Percentiles rank a stretch among this genome's conserved stretches.
phyloP scores from a whole-genome alignment of 1,140 invertebrate species.

The Temnothorax nylanderi region DNA sequence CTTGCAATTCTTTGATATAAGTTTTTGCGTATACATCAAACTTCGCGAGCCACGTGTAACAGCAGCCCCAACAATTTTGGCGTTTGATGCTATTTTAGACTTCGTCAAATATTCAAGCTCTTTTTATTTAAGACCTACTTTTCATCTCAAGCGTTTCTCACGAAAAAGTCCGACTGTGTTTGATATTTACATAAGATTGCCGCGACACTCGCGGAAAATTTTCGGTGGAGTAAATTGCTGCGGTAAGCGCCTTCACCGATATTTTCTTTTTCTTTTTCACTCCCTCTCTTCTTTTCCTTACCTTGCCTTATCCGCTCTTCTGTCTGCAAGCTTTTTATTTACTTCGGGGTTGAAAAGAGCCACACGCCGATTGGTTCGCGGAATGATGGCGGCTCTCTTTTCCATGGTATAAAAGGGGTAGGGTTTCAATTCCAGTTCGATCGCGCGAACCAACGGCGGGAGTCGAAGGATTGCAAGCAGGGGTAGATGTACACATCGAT shows the following conservation, averaged over 20 bases:
- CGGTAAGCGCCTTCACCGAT: slow-evolving; percentile 45
- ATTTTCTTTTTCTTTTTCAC: slow-evolving; percentile 22
- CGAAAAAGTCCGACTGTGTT: not conserved
- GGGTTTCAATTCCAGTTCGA: slow-evolving; percentile 57
- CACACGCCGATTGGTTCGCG: slow-evolving; percentile 66
- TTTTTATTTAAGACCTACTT: not conserved
- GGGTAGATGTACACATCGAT: slow-evolving; percentile 14
- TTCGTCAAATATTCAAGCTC: slow-evolving; percentile 29
- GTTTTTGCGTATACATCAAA: not conserved
- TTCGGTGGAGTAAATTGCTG: slow-evolving; percentile 46
- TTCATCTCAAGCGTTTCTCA: not conserved
- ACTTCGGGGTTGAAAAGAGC: slow-evolving; percentile 39
- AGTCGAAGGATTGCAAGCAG: not conserved
- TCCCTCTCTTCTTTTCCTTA: not conserved
- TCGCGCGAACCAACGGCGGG: slow-evolving; percentile 30
- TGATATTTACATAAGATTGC: slow-evolving; percentile 48
- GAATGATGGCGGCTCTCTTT: slow-evolving; percentile 39
- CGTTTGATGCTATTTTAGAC: slow-evolving; percentile 8
- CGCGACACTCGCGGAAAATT: slow-evolving; percentile 33
- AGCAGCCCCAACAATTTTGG: not conserved
- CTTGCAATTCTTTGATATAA: not conserved
- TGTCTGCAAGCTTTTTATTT: slow-evolving; percentile 55
- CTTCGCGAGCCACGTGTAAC: not conserved
- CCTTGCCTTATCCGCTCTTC: slow-evolving; percentile 20
- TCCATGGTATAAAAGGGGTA: slow-evolving; percentile 62